phyloP scores from a whole-genome alignment of 2,113 vertebrate genomes.

The Prionailurus viverrinus region DNA sequence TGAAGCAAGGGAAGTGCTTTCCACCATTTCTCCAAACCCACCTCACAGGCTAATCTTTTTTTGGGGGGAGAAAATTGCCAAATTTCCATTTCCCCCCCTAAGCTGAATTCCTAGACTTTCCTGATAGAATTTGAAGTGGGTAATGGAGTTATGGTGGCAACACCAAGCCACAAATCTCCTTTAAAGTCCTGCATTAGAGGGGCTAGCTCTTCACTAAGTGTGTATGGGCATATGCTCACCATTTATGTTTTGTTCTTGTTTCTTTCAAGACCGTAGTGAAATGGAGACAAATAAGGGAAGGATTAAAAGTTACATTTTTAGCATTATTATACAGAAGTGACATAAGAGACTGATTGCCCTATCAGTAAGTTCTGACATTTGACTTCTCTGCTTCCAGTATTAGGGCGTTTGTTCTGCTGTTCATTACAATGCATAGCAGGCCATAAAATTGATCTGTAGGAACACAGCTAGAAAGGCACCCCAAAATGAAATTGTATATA shows the following conservation, averaged over 20 bases:
- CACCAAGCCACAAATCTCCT: rapidly evolving
- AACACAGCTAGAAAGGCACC: neutral
- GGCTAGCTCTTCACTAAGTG: neutral
- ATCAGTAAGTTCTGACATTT: neutral
- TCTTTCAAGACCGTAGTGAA: neutral
- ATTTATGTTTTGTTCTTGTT: neutral
- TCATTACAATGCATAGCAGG: neutral
- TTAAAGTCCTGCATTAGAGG: too few species aligned
- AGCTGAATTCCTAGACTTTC: neutral
- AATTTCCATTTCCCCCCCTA: neutral
- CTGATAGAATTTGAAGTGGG: rapidly evolving
- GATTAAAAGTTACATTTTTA: neutral
- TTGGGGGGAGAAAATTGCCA: neutral
- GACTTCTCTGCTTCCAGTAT: neutral
- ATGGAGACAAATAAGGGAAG: neutral
- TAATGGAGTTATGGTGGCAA: neutral
- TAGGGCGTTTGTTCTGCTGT: neutral
- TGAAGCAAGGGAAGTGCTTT: neutral
- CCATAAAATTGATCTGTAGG: neutral
- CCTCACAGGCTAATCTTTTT: neutral
- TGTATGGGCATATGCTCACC: neutral
- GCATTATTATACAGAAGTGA: neutral
- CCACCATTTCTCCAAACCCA: neutral
- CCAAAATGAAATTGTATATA: neutral
- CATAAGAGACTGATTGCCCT: neutral